A percentile compares a stretch with the other conserved stretches of the same genome.
Conservation (phyloP, 2,888 invertebrate genomes). For the Gryllus longicercus region DNA sequence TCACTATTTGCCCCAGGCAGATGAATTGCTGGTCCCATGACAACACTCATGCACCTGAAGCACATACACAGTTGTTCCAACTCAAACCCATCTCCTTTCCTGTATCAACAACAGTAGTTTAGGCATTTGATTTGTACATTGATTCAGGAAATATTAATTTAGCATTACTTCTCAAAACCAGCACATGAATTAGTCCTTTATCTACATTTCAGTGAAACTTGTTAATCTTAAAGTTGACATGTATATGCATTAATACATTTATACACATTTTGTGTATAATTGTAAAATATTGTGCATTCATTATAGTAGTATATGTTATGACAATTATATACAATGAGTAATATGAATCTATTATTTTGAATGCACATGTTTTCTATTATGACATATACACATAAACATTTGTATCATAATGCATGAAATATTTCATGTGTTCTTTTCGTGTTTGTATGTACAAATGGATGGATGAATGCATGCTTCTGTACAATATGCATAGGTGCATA, state of each 20-base stretch:
- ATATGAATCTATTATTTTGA: no score
- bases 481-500: no score
- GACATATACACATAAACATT: no score
- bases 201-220: neutral
- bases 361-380: no score
- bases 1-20: constrained; percentile 24
- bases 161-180: constrained; percentile 3
- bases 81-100: neutral
- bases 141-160: neutral
- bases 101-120: neutral
- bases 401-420: no score
- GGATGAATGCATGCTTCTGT: no score
- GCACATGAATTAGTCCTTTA: neutral
- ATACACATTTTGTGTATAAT: constrained; percentile 1
- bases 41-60: neutral
- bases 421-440: no score
- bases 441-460: no score
- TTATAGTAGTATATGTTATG: no score
- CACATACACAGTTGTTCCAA: neutral
- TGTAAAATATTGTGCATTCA: neutral
- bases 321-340: no score
- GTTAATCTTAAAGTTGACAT: neutral
- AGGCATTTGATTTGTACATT: neutral
- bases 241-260: neutral
- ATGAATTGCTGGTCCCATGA: constrained; percentile 23